A percentile compares a stretch with the other conserved stretches of the same genome.
Conservation (phyloP, 2,113 vertebrate genomes). For the Xerus inauris region DNA sequence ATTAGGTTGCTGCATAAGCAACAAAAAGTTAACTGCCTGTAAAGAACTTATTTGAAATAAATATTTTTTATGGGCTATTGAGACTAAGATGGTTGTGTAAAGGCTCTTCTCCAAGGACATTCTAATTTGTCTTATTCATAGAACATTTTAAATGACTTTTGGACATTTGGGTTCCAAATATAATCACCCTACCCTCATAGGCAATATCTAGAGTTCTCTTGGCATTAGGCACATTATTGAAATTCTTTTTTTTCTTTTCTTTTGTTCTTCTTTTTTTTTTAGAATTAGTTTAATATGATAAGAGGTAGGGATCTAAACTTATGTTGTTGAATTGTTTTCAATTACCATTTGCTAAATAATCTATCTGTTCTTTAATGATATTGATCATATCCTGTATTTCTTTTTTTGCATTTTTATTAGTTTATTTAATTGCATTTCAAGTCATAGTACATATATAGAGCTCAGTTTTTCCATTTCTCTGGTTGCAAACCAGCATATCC, state of each 20-base stretch:
- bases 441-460: too few species aligned
- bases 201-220: neutral
- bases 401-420: too few species aligned
- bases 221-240: neutral
- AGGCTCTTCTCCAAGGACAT: neutral
- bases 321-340: neutral
- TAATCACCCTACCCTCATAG: neutral
- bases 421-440: too few species aligned
- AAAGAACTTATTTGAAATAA: conserved; percentile 55
- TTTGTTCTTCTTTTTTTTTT: too few species aligned
- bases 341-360: neutral
- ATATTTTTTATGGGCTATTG: conserved; percentile 36
- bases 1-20: conserved; percentile 43
- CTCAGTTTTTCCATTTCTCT: too few species aligned
- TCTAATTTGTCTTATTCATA: conserved; percentile 23
- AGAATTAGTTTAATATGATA: neutral
- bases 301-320: neutral
- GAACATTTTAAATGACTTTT: conserved; percentile 37
- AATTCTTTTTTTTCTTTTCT: neutral
- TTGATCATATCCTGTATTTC: neutral
- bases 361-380: neutral
- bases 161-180: neutral
- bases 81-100: conserved; percentile 28
- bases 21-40: conserved; percentile 46
- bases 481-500: too few species aligned